phyloP scores from a whole-genome alignment of 1,140 invertebrate genomes.

The Magallana ariakensis region DNA sequence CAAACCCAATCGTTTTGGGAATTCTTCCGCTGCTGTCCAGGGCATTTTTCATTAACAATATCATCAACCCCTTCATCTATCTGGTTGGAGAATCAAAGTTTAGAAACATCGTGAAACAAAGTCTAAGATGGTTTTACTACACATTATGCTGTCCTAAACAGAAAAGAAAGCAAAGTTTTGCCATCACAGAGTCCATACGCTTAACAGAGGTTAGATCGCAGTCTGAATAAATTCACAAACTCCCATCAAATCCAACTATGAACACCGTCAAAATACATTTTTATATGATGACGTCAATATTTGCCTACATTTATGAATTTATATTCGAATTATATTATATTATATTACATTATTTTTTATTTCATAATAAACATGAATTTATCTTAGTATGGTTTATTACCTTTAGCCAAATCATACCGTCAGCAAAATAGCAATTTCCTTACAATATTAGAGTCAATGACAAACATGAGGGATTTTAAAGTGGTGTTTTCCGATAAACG shows the following conservation, averaged over 20 bases:
- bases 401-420: too few species aligned
- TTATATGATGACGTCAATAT: neutral
- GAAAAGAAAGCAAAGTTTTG: constrained; percentile 8
- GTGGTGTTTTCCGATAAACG: too few species aligned
- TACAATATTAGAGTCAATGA: too few species aligned
- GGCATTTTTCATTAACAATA: constrained; percentile 51
- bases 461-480: too few species aligned
- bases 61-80: constrained; percentile 52
- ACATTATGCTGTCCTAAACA: constrained; percentile 5
- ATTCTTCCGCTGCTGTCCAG: constrained; percentile 35
- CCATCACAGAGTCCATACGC: constrained; percentile 5
- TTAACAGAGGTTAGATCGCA: constrained; percentile 5
- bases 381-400: too few species aligned
- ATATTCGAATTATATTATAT: too few species aligned
- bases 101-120: constrained; percentile 33
- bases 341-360: too few species aligned
- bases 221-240: too few species aligned
- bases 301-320: too few species aligned
- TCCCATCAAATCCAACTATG: neutral
- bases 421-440: too few species aligned
- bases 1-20: constrained; percentile 39
- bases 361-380: too few species aligned
- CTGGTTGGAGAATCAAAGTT: constrained; percentile 45
- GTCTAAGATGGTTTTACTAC: constrained; percentile 25
- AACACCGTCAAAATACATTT: neutral